Evolutionary conservation across 2,113 vertebrate genomes (phyloP), one percentile per base, ranked within the genome.

Genomic region (Saguinus midas): DNA sequence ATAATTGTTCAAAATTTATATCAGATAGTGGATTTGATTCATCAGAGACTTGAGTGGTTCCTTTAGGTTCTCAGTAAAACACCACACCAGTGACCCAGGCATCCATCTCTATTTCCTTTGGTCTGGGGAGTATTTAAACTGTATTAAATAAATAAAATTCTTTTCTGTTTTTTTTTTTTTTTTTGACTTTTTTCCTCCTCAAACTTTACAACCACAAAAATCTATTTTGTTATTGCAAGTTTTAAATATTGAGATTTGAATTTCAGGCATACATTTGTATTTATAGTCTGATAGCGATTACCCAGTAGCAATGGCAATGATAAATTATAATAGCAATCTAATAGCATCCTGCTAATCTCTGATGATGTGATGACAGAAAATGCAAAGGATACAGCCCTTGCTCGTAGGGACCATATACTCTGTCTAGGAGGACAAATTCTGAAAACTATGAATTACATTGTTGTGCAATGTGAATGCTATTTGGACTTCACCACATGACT

Each of bases 181-280:
- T 66, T 29, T 79, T n/a, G 48, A 13, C 12, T 91, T 78, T 55
- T 57, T 83, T 35, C 64, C 64, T 18, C n/a, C 48, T 91, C 35
- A 70, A 89, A 88, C 14, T 48, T 78, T 72, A 82, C 17, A 48
- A 79, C 18, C 29, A 8, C 1, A 91, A 50, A 83, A 68, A 73
- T 58, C 5, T 57, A 73, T 43, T 91, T 93, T 85, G 14, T 84
- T 43, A 64, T 45, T 43, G 13, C 76, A 29, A 40, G 78, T 52
- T 91, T 83, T 72, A 85, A 87, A 45, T 95, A 79, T 45, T 58
- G 55, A 82, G n/a, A 82, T 86, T 94, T 82, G 88, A 50, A 72
- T 86, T 70, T 5, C 50, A 76, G 61, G 40, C 5, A 18, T 45
- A 85, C 37, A 25, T 48, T 80, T 90, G 57, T 68, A 37, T 79